Conservation (phyloP, 2,797 vertebrate genomes). For the Myiotriccus ornatus region DNA sequence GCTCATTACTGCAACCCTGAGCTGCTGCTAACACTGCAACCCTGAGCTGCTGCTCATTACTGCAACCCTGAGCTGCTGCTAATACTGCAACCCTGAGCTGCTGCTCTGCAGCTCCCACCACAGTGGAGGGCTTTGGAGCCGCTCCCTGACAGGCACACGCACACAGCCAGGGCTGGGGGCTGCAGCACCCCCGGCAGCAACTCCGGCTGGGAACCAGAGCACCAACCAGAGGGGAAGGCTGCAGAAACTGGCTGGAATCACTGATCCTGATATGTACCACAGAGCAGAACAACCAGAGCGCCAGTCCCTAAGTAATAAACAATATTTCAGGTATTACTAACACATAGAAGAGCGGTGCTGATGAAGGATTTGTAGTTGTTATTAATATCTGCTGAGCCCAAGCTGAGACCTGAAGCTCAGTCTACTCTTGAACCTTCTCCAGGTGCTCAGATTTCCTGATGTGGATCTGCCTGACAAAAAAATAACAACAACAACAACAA, state of each 20-base stretch:
- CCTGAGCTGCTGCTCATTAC: too few species aligned
- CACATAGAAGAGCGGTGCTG: neutral
- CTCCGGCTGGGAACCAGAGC: neutral
- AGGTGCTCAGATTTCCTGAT: conserved; percentile 36
- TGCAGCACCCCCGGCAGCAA: neutral
- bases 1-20: neutral
- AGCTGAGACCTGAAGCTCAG: conserved; percentile 40
- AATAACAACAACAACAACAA: neutral
- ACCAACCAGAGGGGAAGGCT: neutral
- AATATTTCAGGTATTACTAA: neutral
- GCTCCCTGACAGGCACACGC: neutral
- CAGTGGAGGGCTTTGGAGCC: neutral
- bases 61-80: neutral
- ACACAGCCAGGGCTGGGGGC: fast-evolving
- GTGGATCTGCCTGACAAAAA: neutral
- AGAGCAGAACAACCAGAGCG: neutral
- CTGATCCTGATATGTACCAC: fast-evolving
- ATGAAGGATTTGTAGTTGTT: conserved; percentile 25
- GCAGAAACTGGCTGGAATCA: neutral
- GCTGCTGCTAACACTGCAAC: neutral
- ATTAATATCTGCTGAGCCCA: neutral
- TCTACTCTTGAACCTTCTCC: conserved; percentile 1
- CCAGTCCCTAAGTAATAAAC: neutral
- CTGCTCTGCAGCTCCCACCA: neutral
- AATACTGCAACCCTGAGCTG: too few species aligned